Evolutionary conservation across 2,797 vertebrate genomes (phyloP), one percentile per base, ranked within the genome.

Genomic region (Neosilurus mollespiculum): DNA sequence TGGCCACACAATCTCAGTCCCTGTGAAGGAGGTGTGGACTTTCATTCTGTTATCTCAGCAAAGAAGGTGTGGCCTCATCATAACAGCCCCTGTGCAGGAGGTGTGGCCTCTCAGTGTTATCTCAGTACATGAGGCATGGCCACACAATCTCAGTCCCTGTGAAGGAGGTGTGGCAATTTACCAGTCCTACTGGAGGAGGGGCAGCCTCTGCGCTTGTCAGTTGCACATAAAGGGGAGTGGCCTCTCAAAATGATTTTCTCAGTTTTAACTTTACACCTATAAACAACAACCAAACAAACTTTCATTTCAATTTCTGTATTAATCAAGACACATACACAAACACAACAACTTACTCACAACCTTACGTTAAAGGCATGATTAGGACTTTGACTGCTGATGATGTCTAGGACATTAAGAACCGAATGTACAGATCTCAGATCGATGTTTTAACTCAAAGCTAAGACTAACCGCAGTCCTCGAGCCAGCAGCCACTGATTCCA

Each of bases 371-470:
- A 34, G 16, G 10, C 8, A n/a, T 30, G 24, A 56, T 24, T 0
- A 7, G 15, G 22, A 20, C 37, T 70, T 22, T 14, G 15, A 26
- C 26, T 18, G 4, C n/a, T 16, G 51, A n/a, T 1, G 7, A 22
- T 14, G 18, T 49, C 37, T 12, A 16, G 49, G 20, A 14, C 65
- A 34, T 3, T 4, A 78, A 43, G 54, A 54, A 43, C 82, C 30
- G 11, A 80, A 18, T 9, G 24, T 4, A 54, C 73, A 81, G 81
- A 56, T 16, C 69, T 64, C 16, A 49, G 77, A 58, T 73, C 81
- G 65, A 78, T 22, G 11, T 22, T 34, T 61, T 22, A 15, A 16
- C 30, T 24, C 51, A 43, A 22, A 58, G 14, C 8, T 16, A 22
- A 5, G 62, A 26, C 12, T 49, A 24, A 59, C 34, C 12, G 4